A percentile compares a stretch with the other conserved stretches of the same genome.
phyloP scores from a whole-genome alignment of 2,888 invertebrate genomes.

The Drosophila mimetica region DNA sequence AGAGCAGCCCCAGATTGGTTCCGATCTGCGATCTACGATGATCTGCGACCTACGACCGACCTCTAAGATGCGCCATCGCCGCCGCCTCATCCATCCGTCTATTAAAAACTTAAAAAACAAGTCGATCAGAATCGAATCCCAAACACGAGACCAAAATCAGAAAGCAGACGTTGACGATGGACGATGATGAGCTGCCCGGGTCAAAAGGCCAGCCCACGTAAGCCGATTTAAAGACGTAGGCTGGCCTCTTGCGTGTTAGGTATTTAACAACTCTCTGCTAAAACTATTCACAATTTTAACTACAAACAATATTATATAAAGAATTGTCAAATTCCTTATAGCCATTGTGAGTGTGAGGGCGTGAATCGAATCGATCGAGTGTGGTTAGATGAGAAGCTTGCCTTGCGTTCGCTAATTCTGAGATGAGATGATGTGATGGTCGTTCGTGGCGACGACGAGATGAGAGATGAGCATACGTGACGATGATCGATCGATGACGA shows the following conservation, averaged over 20 bases:
- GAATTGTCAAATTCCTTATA: conserved; percentile 82
- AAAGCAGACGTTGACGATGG: conserved; percentile 63
- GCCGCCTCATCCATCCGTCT: conserved; percentile 34
- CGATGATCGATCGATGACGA: conserved; percentile 53
- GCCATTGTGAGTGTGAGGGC: conserved; percentile 68
- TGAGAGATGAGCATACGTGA: conserved; percentile 47
- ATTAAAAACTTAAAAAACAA: conserved; percentile 23
- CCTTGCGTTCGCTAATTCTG: conserved; percentile 45
- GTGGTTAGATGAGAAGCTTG: conserved; percentile 60
- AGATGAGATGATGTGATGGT: conserved; percentile 47
- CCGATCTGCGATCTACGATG: conserved; percentile 18
- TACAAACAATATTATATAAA: conserved; percentile 72
- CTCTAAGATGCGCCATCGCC: conserved; percentile 40
- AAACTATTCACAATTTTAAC: conserved; percentile 62
- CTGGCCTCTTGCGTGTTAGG: conserved; percentile 67
- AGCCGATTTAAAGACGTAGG: conserved; percentile 42
- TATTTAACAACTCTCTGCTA: conserved; percentile 71
- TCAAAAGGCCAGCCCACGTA: conserved; percentile 64
- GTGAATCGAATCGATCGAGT: conserved; percentile 44
- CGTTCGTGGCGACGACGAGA: conserved; percentile 47
- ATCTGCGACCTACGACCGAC: conserved; percentile 16
- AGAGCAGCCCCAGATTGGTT: conserved; percentile 29
- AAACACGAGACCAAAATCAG: conserved; percentile 15
- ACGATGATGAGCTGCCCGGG: conserved; percentile 51
- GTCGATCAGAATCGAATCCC: conserved; percentile 39